These are phyloP conservation scores for Bagarius yarrelli DNA, from an alignment of 2,113 vertebrate species.

Conservation along the genomic window DNA sequence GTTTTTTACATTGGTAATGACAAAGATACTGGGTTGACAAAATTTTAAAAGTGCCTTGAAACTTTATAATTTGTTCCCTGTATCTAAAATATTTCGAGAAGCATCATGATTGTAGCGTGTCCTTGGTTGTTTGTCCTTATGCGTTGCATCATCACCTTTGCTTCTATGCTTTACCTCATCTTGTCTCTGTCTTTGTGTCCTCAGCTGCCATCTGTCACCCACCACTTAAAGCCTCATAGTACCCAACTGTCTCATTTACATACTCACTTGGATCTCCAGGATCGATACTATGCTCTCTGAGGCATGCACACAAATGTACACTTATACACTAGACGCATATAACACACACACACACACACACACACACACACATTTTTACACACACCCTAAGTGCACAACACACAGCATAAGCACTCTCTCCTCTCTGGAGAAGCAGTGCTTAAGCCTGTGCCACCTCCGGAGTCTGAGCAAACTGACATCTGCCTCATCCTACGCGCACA, in stretches of 20 bases:
- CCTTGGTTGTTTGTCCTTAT: not conserved
- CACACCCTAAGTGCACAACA: constrained; percentile 19
- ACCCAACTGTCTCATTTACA: constrained; percentile 32
- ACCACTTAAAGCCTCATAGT: constrained; percentile 22
- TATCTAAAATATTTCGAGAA: not conserved
- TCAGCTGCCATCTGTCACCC: constrained; percentile 42
- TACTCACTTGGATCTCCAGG: constrained; percentile 28
- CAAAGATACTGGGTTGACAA: not conserved
- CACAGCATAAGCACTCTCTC: constrained; percentile 18
- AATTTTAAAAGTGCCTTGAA: too few species aligned
- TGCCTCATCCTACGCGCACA: constrained; percentile 37
- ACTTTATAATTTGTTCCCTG: not conserved
- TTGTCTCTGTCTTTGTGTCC: constrained; percentile 20
- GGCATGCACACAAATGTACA: constrained; percentile 26
- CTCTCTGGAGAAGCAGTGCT: constrained; percentile 37
- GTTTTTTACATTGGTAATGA: not conserved
- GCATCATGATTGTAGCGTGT: not conserved
- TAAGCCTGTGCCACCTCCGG: constrained; percentile 35
- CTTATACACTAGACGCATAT: not conserved
- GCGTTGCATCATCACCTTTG: not conserved
- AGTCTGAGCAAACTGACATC: constrained; percentile 45
- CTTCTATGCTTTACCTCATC: constrained; percentile 1
- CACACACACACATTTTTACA: constrained; percentile 30
- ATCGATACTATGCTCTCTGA: constrained; percentile 27
- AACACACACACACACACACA: constrained; percentile 34